phyloP scores from a whole-genome alignment of 2,113 vertebrate species.

The Tragelaphus imberbis region DNA sequence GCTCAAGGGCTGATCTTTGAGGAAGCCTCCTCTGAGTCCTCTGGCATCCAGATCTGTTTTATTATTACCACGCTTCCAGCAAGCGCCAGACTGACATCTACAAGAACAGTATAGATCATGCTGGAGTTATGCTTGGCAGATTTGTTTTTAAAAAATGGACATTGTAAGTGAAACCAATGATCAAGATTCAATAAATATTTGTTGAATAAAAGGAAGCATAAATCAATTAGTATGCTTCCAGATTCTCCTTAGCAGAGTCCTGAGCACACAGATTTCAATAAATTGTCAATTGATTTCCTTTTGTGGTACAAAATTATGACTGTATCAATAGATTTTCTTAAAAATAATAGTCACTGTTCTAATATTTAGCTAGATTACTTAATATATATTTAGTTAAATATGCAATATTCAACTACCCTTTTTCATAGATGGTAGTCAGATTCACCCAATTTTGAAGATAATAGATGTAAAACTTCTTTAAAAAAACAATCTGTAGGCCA shows the following conservation, averaged over 20 bases:
- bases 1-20: too few relatives aligned
- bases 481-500: neutral
- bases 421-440: neutral
- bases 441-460: neutral
- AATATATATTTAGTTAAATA: neutral
- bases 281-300: slow-evolving; percentile 33
- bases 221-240: slow-evolving; percentile 30
- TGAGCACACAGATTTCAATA: slow-evolving; percentile 18
- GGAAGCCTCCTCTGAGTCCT: neutral
- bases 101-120: neutral
- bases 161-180: neutral
- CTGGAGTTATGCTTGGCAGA: neutral
- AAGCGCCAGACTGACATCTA: too few relatives aligned
- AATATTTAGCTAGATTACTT: neutral
- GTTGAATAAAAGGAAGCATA: slow-evolving; percentile 13
- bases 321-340: neutral
- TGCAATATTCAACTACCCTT: neutral
- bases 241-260: neutral
- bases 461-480: neutral
- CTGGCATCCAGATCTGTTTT: too few relatives aligned
- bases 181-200: slow-evolving; percentile 44
- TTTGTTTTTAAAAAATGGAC: neutral
- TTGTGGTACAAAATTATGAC: slow-evolving; percentile 19
- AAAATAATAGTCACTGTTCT: neutral
- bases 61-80: fast-evolving